Percentiles rank a stretch among this genome's conserved stretches.
These are phyloP conservation scores for Trichonephila clavipes DNA, from an alignment of 1,140 invertebrate species.

Conservation along the genomic window DNA sequence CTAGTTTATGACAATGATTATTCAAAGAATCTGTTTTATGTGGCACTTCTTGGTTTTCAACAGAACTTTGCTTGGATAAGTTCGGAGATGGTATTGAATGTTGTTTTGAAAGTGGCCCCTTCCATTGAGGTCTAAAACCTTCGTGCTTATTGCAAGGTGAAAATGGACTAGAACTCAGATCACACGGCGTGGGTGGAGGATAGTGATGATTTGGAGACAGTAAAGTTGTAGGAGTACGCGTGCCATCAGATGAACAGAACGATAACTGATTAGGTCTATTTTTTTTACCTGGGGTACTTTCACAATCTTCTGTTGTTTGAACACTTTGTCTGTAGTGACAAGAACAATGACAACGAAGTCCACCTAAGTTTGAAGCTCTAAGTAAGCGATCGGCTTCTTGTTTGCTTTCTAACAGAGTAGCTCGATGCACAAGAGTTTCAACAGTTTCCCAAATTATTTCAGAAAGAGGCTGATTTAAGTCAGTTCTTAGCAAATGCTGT, in stretches of 20 bases:
- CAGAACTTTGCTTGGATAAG: background rate
- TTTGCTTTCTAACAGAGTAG: constrained; percentile 92
- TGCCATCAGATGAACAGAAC: constrained; percentile 58
- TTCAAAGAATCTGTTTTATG: background rate
- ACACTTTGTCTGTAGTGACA: constrained; percentile 51
- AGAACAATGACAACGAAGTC: constrained; percentile 62
- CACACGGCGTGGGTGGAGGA: constrained; percentile 54
- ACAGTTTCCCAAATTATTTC: constrained; percentile 94
- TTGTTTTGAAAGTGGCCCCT: background rate
- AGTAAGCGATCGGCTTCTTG: constrained; percentile 91
- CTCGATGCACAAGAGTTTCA: constrained; percentile 93
- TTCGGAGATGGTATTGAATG: background rate
- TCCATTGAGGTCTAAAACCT: background rate
- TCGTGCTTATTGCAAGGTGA: background rate
- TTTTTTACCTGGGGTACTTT: constrained; percentile 13
- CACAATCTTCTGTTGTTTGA: constrained; percentile 27
- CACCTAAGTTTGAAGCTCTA: constrained; percentile 80
- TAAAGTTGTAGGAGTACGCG: constrained; percentile 48
- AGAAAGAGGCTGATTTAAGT: constrained; percentile 89
- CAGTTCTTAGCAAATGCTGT: constrained; percentile 93
- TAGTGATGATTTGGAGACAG: constrained; percentile 49
- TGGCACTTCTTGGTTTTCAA: background rate
- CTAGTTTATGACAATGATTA: background rate
- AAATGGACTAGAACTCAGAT: constrained; percentile 40
- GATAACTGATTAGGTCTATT: constrained; percentile 43